A percentile compares a stretch with the other conserved stretches of the same genome.
Conservation (phyloP, 2,888 invertebrate species). For the Melieria picta region DNA sequence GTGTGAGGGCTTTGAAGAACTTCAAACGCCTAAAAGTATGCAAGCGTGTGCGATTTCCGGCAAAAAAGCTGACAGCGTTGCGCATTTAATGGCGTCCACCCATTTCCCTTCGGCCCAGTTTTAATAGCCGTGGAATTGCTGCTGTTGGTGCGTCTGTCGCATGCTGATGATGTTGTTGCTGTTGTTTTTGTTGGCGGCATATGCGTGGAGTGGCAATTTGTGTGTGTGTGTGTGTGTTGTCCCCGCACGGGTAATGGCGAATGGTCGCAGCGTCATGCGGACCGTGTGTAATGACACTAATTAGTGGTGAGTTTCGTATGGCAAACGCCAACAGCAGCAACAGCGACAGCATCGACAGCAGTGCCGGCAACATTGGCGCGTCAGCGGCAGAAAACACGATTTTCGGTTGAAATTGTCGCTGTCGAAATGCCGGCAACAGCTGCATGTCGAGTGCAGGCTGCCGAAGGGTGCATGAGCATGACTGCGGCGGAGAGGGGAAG, state of each 20-base stretch:
- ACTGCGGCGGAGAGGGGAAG: neutral
- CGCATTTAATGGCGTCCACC: constrained; percentile 16
- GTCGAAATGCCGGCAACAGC: constrained; percentile 50
- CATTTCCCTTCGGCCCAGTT: neutral
- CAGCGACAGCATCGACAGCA: constrained; percentile 35
- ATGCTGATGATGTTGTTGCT: neutral
- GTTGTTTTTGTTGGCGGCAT: neutral
- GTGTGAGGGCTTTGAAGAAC: constrained; percentile 1
- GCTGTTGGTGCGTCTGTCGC: constrained; percentile 13
- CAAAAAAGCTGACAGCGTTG: constrained; percentile 18
- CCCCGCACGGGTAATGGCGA: constrained; percentile 42
- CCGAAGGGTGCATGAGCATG: neutral
- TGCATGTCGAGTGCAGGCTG: constrained; percentile 35
- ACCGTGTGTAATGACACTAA: constrained; percentile 66
- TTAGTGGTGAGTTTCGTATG: constrained; percentile 65
- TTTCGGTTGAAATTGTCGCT: constrained; percentile 38
- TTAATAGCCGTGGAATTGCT: constrained; percentile 20
- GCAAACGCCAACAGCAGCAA: constrained; percentile 58
- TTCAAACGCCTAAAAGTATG: constrained; percentile 21
- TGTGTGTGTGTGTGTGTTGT: neutral
- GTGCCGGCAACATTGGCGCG: constrained; percentile 19
- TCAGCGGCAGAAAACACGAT: constrained; percentile 19
- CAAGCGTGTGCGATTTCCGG: neutral
- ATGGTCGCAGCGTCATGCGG: constrained; percentile 53
- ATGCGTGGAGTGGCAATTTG: too few relatives aligned